phyloP scores from a whole-genome alignment of 2,113 vertebrate species.

The Phrynocephalus versicolor region DNA sequence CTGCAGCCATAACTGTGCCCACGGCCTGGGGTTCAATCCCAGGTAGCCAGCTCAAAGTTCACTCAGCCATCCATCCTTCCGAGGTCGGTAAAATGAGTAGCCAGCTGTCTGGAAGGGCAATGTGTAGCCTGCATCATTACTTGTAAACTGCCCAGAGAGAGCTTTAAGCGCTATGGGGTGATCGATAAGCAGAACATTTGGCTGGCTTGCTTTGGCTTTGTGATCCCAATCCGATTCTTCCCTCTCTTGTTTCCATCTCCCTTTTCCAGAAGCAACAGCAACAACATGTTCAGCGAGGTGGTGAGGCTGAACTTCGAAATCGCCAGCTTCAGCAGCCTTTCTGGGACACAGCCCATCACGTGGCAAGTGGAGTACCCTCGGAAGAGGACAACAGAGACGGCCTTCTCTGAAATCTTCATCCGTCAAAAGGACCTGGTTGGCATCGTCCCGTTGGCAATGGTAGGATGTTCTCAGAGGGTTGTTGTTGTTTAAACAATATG shows the following conservation, averaged over 20 bases:
- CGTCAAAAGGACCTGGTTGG: constrained; percentile 89
- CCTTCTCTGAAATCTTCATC: constrained; percentile 87
- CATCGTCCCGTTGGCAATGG: constrained; percentile 93
- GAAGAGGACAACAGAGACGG: constrained; percentile 76
- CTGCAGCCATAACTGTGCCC: too few relatives aligned
- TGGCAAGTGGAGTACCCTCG: constrained; percentile 94
- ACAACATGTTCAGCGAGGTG: constrained; percentile 81
- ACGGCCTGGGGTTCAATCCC: too few relatives aligned
- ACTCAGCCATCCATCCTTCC: too few relatives aligned
- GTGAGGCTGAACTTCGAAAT: constrained; percentile 92
- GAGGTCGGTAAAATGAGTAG: too few relatives aligned
- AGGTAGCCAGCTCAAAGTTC: too few relatives aligned
- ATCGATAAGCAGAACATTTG: too few relatives aligned
- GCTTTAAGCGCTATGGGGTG: too few relatives aligned
- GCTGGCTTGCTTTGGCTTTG: not conserved
- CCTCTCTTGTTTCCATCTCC: constrained; percentile 10
- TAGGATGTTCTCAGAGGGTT: constrained; percentile 69
- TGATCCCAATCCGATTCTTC: not conserved
- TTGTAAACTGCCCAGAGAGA: too few relatives aligned
- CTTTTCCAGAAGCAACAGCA: constrained; percentile 73
- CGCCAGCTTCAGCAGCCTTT: constrained; percentile 83
- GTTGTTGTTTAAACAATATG: too few relatives aligned
- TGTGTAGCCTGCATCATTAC: too few relatives aligned
- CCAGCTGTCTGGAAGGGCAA: too few relatives aligned
- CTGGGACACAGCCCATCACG: constrained; percentile 87